phyloP scores from a whole-genome alignment of 2,113 vertebrate genomes.

The Paralichthys olivaceus region DNA sequence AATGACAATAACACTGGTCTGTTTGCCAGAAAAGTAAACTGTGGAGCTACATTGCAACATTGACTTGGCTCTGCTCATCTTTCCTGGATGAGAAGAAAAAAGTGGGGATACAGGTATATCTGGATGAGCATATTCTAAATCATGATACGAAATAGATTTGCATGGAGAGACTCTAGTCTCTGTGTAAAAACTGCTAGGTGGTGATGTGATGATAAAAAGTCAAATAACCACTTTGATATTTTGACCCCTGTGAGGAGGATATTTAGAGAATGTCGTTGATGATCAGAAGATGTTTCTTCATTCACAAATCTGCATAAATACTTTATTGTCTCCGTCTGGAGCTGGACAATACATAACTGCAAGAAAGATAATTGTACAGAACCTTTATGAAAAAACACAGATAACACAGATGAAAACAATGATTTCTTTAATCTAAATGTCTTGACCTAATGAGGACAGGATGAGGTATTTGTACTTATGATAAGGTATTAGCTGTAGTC shows the following conservation, averaged over 20 bases:
- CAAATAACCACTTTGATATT: no score
- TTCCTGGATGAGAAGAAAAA: neutral
- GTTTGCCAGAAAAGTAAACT: neutral
- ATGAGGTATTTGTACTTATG: neutral
- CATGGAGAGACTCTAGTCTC: neutral
- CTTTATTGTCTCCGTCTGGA: neutral
- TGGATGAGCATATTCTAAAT: no score
- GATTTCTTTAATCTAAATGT: neutral
- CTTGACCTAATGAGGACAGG: neutral
- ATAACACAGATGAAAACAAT: neutral
- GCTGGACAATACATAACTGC: neutral
- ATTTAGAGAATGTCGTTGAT: no score
- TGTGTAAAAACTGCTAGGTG: neutral
- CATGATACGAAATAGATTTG: neutral
- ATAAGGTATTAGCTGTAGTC: neutral
- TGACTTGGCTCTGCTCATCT: neutral
- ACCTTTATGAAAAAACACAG: neutral
- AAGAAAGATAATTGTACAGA: neutral
- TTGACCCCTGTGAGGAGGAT: no score
- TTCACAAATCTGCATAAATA: neutral
- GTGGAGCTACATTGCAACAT: neutral
- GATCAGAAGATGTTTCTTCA: neutral
- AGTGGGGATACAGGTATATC: neutral
- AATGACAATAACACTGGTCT: neutral
- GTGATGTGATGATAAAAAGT: neutral